These are phyloP conservation scores for Drosophila siamana DNA, from an alignment of 2,888 invertebrate species.

Conservation along the genomic window DNA sequence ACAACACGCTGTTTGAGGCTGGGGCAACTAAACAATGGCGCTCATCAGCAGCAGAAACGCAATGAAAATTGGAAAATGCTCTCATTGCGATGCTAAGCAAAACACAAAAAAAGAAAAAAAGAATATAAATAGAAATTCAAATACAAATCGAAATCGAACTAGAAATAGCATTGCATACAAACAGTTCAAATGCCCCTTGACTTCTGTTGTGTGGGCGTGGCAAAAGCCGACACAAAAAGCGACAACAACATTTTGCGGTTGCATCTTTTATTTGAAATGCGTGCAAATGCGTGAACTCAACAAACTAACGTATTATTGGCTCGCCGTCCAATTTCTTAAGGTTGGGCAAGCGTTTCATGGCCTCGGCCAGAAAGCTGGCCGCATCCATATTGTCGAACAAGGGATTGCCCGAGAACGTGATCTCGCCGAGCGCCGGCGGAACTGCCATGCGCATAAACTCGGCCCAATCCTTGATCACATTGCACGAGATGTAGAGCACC, in stretches of 20 bases:
- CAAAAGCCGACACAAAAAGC: conserved; percentile 3
- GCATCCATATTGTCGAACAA: conserved; percentile 90
- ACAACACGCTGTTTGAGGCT: conserved; percentile 23
- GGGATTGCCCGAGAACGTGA: conserved; percentile 93
- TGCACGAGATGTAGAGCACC: conserved; percentile 93
- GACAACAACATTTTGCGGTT: conserved; percentile 18
- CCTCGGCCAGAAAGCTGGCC: conserved; percentile 90
- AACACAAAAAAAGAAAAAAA: conserved; percentile 37
- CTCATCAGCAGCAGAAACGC: conserved; percentile 78
- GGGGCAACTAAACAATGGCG: conserved; percentile 64
- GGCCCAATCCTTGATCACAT: conserved; percentile 94
- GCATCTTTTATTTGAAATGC: conserved; percentile 45
- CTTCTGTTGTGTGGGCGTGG: conserved; percentile 29
- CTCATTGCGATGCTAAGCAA: conserved; percentile 40
- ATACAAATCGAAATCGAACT: conserved; percentile 19
- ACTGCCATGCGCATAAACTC: conserved; percentile 94
- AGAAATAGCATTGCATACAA: no score
- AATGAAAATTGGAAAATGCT: conserved; percentile 73
- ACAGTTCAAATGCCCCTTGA: conserved; percentile 27
- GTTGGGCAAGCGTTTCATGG: conserved; percentile 90
- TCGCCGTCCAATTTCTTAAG: conserved; percentile 93
- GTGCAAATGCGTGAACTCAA: conserved; percentile 6
- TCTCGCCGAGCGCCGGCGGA: conserved; percentile 90
- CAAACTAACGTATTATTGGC: conserved; percentile 60
- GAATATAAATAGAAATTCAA: conserved; percentile 3